These are phyloP conservation scores for Nothoprocta perdicaria DNA, from an alignment of 2,113 vertebrate genomes.

Conservation along the genomic window DNA sequence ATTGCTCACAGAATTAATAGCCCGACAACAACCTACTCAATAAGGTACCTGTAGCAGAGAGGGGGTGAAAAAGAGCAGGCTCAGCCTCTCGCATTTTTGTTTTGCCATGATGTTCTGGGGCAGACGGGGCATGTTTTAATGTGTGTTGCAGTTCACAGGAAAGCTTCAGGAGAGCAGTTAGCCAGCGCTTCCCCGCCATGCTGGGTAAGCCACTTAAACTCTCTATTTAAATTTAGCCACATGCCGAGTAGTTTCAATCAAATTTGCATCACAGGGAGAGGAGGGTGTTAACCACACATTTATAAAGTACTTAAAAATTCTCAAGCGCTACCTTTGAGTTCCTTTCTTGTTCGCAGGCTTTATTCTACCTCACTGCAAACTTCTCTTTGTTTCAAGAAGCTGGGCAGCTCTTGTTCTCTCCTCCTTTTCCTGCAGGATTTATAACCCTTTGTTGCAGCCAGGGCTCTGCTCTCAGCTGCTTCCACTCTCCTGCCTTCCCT, in stretches of 20 bases:
- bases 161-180: neutral
- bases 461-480: neutral
- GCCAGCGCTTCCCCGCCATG: neutral
- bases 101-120: neutral
- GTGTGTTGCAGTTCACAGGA: accelerated
- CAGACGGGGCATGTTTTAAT: neutral
- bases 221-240: constrained; percentile 1
- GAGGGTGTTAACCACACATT: neutral
- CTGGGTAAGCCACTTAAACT: constrained; percentile 9
- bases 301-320: neutral
- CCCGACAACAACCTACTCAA: neutral
- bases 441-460: neutral
- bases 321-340: neutral
- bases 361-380: accelerated
- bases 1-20: constrained; percentile 2
- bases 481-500: neutral
- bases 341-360: neutral
- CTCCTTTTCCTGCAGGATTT: neutral
- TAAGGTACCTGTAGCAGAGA: neutral
- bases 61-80: neutral
- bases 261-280: neutral
- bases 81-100: neutral
- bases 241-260: neutral
- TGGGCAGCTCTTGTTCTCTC: neutral
- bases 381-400: neutral